phyloP scores from a whole-genome alignment of 2,113 vertebrate genomes.

The Ceuthmochares aereus region DNA sequence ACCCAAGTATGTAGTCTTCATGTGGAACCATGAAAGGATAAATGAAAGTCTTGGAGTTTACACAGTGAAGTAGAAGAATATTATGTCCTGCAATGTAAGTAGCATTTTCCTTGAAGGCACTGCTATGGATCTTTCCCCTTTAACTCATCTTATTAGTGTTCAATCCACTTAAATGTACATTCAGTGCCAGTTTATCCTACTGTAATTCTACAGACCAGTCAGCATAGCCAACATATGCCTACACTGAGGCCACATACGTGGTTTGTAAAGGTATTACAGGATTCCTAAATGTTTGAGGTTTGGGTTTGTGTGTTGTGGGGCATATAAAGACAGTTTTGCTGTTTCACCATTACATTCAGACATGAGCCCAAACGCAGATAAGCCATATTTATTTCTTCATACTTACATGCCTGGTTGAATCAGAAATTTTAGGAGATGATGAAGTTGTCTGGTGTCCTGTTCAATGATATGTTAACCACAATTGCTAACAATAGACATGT shows the following conservation, averaged over 20 bases:
- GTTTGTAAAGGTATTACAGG: not conserved
- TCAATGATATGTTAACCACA: slow-evolving; percentile 48
- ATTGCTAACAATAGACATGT: slow-evolving; percentile 5
- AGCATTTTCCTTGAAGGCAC: not conserved
- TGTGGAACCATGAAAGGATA: not conserved
- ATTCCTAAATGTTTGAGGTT: not conserved
- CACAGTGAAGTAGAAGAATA: not conserved
- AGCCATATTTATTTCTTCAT: slow-evolving; percentile 36
- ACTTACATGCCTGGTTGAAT: not conserved
- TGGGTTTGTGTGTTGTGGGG: not conserved
- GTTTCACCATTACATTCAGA: not conserved
- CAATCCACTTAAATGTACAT: not conserved
- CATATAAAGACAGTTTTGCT: not conserved
- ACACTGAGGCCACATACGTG: not conserved
- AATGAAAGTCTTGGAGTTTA: not conserved
- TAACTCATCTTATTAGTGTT: not conserved
- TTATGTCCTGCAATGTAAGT: not conserved
- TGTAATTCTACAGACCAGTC: not conserved
- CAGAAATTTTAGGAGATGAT: slow-evolving; percentile 3
- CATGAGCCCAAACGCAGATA: not conserved
- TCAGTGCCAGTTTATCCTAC: not conserved
- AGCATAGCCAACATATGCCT: not conserved
- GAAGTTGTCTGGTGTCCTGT: not conserved
- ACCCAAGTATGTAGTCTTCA: not conserved
- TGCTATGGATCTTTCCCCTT: not conserved